A percentile compares a stretch with the other conserved stretches of the same genome.
These are phyloP conservation scores for Sebastes fasciatus DNA, from an alignment of 2,113 vertebrate genomes.

Conservation along the genomic window DNA sequence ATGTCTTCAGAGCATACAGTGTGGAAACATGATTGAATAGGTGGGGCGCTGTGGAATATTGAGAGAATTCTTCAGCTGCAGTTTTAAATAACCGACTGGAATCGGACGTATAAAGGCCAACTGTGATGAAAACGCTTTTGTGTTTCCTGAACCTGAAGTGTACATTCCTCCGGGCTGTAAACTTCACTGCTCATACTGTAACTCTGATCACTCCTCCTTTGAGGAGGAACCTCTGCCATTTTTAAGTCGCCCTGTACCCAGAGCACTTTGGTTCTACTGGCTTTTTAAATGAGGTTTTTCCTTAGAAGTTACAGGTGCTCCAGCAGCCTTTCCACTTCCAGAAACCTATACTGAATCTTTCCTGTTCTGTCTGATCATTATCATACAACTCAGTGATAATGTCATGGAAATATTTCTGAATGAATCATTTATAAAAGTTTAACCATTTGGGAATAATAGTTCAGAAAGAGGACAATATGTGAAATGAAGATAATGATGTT, in stretches of 20 bases:
- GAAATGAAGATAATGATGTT: slow-evolving; percentile 17
- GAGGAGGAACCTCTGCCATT: slow-evolving; percentile 21
- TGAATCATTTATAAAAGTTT: slow-evolving; percentile 47
- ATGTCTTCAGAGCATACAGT: slow-evolving; percentile 44
- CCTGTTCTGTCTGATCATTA: slow-evolving; percentile 21
- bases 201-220: slow-evolving; percentile 31
- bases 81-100: slow-evolving; percentile 15
- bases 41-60: neutral
- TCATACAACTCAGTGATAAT: slow-evolving; percentile 16
- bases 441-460: neutral
- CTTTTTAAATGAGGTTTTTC: slow-evolving; percentile 60
- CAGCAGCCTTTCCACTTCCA: neutral
- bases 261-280: slow-evolving; percentile 4
- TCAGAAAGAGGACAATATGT: slow-evolving; percentile 16
- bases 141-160: neutral
- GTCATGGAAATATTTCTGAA: slow-evolving; percentile 32
- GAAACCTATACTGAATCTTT: neutral
- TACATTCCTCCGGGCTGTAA: slow-evolving; percentile 6
- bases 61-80: neutral
- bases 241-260: slow-evolving; percentile 20
- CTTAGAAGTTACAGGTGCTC: slow-evolving; percentile 32
- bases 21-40: slow-evolving; percentile 45
- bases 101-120: neutral
- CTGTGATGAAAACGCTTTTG: neutral
- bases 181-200: slow-evolving; percentile 18